Conservation (phyloP, 23 tunicate species). For the Trididemnum nubilum region DNA sequence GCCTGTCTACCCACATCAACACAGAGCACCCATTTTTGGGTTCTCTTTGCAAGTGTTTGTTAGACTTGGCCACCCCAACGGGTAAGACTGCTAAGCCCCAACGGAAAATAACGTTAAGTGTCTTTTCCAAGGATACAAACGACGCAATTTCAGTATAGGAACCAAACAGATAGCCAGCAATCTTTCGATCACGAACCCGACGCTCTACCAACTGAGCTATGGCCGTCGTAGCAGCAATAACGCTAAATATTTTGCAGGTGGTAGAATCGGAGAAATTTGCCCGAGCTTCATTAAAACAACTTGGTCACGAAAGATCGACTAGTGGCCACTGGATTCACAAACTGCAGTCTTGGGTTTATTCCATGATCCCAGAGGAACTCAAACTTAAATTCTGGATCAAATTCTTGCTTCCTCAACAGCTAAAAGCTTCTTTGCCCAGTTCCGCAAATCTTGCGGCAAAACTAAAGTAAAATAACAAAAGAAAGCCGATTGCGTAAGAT, state of each 20-base stretch:
- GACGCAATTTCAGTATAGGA: too few species aligned
- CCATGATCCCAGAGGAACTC: constrained; percentile 69
- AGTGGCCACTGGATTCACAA: constrained; percentile 94
- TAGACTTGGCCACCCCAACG: too few species aligned
- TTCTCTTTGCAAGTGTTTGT: too few species aligned
- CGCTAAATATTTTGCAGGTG: constrained; percentile 69
- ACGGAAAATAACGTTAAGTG: too few species aligned
- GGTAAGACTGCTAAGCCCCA: too few species aligned
- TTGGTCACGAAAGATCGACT: constrained; percentile 84
- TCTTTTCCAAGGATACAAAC: too few species aligned
- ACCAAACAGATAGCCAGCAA: too few species aligned
- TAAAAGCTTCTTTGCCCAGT: constrained; percentile 30
- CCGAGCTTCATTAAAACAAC: constrained; percentile 68
- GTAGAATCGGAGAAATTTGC: constrained; percentile 77
- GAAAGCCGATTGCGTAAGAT: background rate
- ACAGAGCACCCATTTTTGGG: too few species aligned
- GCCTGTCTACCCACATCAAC: too few species aligned
- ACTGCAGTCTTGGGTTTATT: constrained; percentile 79
- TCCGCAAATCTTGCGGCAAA: background rate
- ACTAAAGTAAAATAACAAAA: constrained; percentile 1
- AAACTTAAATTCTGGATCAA: constrained; percentile 60
- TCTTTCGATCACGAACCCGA: too few species aligned
- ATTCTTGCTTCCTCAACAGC: constrained; percentile 33
- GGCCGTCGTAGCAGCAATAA: too few species aligned
- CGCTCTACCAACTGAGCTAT: too few species aligned